phyloP scores from a whole-genome alignment of 2,888 invertebrate species.

The Anthrax anthrax region DNA sequence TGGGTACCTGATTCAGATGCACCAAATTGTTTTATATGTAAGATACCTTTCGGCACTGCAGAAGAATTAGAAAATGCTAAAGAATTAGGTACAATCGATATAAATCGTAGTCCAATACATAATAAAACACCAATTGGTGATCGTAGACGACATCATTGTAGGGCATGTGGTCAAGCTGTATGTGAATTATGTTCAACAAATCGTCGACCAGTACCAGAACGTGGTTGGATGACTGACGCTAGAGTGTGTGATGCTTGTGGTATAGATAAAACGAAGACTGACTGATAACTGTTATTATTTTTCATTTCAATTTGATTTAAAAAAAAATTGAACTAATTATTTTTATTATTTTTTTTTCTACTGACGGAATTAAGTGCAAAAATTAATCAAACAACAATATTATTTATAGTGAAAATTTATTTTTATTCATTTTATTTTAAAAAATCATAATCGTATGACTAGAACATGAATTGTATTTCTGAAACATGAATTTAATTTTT shows the following conservation, averaged over 20 bases:
- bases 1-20: conserved; percentile 68
- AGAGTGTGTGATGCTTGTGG: conserved; percentile 59
- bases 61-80: conserved; percentile 30
- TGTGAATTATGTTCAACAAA: conserved; percentile 42
- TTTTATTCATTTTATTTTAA: too few relatives aligned
- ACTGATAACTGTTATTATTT: too few relatives aligned
- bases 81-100: conserved; percentile 19
- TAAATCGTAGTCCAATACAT: conserved; percentile 17
- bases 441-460: too few relatives aligned
- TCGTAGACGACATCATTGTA: conserved; percentile 47
- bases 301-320: too few relatives aligned
- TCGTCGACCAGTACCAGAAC: conserved; percentile 50
- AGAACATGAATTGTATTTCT: too few relatives aligned
- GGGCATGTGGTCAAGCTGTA: conserved; percentile 56
- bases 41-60: conserved; percentile 40
- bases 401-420: too few relatives aligned
- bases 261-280: conserved; percentile 16
- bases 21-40: conserved; percentile 49
- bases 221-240: conserved; percentile 59
- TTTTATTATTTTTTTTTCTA: too few relatives aligned
- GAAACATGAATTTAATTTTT: too few relatives aligned
- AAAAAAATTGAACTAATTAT: too few relatives aligned
- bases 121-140: conserved; percentile 22
- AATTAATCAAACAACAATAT: too few relatives aligned
- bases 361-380: too few relatives aligned